phyloP scores from a whole-genome alignment of 2,797 vertebrate genomes.

The Neomorphus geoffroyi region DNA sequence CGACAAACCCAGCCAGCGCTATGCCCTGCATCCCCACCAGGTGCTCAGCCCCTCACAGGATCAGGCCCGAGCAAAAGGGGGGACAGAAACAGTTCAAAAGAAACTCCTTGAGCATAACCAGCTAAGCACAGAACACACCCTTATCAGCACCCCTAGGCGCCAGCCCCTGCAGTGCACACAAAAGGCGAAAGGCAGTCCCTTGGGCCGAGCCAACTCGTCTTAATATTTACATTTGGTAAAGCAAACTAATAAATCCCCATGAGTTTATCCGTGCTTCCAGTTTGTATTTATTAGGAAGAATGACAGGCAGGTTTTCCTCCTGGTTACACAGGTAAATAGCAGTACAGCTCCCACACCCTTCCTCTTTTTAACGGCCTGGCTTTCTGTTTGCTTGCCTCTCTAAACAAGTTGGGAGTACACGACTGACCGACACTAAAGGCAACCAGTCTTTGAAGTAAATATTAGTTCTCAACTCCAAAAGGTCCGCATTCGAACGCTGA shows the following conservation, averaged over 20 bases:
- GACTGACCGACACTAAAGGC: not conserved
- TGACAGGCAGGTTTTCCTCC: constrained; percentile 10
- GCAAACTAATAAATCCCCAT: constrained; percentile 76
- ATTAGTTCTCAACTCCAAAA: not conserved
- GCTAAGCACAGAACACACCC: not conserved
- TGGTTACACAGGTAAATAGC: constrained; percentile 31
- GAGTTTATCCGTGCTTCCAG: constrained; percentile 30
- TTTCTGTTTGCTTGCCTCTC: constrained; percentile 21
- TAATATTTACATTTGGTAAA: constrained; percentile 71
- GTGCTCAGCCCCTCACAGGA: not conserved
- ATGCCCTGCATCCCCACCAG: not conserved
- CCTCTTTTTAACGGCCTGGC: not conserved
- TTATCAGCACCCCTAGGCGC: constrained; percentile 24
- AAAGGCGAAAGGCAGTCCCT: constrained; percentile 61
- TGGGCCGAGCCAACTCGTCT: constrained; percentile 1
- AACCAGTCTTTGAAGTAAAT: constrained; percentile 8
- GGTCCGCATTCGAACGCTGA: fast-evolving
- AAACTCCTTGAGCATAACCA: not conserved
- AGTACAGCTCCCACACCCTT: not conserved
- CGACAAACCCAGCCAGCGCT: fast-evolving
- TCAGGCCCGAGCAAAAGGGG: not conserved
- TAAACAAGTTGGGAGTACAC: not conserved
- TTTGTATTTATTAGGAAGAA: constrained; percentile 52
- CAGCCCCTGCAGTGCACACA: constrained; percentile 21
- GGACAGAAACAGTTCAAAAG: not conserved